Base-by-base conservation (phyloP, 2,113 vertebrate species). In the Dipodomys merriami region DNA sequence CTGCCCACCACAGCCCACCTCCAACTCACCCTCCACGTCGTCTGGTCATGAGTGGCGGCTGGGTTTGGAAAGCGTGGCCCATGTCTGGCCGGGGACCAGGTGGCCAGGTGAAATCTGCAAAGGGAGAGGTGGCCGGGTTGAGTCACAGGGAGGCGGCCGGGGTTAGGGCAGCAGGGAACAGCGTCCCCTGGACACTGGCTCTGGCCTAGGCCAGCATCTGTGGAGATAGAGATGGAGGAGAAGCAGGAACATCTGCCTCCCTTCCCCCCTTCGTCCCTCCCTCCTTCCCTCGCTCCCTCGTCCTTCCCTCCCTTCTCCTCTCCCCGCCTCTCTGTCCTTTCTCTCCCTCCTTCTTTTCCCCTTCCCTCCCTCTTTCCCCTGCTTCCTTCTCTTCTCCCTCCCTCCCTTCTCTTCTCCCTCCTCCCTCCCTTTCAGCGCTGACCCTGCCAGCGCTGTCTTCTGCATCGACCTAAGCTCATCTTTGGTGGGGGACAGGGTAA, bases 21-120 rank as follows among this genome's bases (percentile, higher is more conserved):
- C 46, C 88, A 71, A 96, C 96, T 96, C 77, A 97, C 95, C 94
- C 65, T 96, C 88, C 62, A 71, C 1, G 35, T 91, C 88, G 86
- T 91, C 95, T 44, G 72, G 44, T 94, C 88, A 88, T 64, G 85
- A 88, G 83, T 81, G 83, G 46, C 2, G 0, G 53, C 71, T 90
- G 90, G 69, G 44, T 49, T 62, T 77, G 57, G 68, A 77, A 88
- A 91, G 49, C 15, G 33, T 80, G 92, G 27, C 91, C 80, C 94
- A 94, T 91, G 88, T 92, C 94, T 94, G 81, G 90, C 80, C 64
- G 77, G 93, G 65, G 86, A 71, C 72, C 67, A 29, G 46, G 80
- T 88, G 92, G 88, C 1, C 29, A 74, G 13, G 85, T 86, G 83
- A 83, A 60, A 67, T 95, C 92, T 94, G 89, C 94, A 96, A 84